These are phyloP conservation scores for Micrasema minimum DNA, from an alignment of 1,140 invertebrate genomes.

Conservation along the genomic window DNA sequence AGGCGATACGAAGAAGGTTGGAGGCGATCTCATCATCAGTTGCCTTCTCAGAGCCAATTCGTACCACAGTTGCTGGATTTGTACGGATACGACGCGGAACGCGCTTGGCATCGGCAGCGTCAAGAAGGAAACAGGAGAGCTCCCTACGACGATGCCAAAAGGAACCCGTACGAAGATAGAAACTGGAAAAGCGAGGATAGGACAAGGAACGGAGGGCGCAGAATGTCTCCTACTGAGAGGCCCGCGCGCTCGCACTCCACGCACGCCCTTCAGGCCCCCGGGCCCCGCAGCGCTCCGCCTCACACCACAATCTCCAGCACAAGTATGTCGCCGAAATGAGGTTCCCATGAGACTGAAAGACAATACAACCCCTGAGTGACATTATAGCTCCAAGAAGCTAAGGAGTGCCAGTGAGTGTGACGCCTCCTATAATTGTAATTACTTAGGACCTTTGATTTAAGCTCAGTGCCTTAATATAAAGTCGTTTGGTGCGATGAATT, in stretches of 20 bases:
- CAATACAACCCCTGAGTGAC: slow-evolving; percentile 18
- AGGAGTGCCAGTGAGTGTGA: too few relatives aligned
- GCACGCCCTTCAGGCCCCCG: slow-evolving; percentile 63
- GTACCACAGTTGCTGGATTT: slow-evolving; percentile 68
- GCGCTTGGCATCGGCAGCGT: slow-evolving; percentile 65
- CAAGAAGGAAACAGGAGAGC: slow-evolving; percentile 60
- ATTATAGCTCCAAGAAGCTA: slow-evolving; percentile 6
- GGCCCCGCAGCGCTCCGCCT: slow-evolving; percentile 61
- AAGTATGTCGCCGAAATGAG: slow-evolving; percentile 71
- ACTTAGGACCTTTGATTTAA: slow-evolving; percentile 14
- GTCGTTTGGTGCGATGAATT: slow-evolving; percentile 22
- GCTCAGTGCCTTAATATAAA: slow-evolving; percentile 47
- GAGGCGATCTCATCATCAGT: slow-evolving; percentile 72
- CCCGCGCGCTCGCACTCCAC: slow-evolving; percentile 67
- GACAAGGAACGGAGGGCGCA: slow-evolving; percentile 54
- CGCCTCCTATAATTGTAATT: slow-evolving; percentile 22
- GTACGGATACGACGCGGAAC: slow-evolving; percentile 67
- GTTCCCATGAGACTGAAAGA: slow-evolving; percentile 65
- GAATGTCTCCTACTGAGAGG: slow-evolving; percentile 43
- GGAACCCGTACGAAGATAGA: slow-evolving; percentile 48
- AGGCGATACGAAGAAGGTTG: slow-evolving; percentile 76
- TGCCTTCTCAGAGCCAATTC: slow-evolving; percentile 69
- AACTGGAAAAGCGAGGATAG: slow-evolving; percentile 57
- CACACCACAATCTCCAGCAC: slow-evolving; percentile 69
- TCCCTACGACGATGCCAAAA: slow-evolving; percentile 60